Evolutionary conservation across 1,140 invertebrate species (phyloP), one percentile per base, ranked within the genome.

Genomic region (Planococcus citri): DNA sequence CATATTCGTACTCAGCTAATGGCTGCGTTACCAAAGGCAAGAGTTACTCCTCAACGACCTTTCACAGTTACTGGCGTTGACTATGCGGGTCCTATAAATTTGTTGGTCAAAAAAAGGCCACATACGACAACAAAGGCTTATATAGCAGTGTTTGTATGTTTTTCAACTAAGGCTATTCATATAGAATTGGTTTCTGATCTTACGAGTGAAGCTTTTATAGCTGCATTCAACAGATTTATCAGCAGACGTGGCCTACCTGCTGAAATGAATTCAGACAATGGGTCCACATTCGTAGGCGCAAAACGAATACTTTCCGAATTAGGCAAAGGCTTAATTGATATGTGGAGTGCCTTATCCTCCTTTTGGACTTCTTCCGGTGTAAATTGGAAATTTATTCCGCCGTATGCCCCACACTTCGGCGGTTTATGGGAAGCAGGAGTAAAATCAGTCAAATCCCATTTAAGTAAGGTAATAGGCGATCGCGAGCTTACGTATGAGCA

Each of bases 61-160:
- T 70, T 70, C 14, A 21, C 29, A 2, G 24, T 6, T 8, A 41
- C 60, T 68, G 70, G 70, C 0, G 27, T 71, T 17, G 70, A 71
- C 27, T 68, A 51, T 33, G 64, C 60, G 27, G 70, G 64, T n/a
- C 70, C 64, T 51, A 68, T 1, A 0, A 60, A 20, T 20, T 60
- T 20, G 6, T 60, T 20, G 57, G 57, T 20, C 6, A n/a, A n/a
- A n/a, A n/a, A n/a, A n/a, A n/a, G n/a, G n/a, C n/a, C n/a, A n/a
- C n/a, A n/a, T n/a, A n/a, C n/a, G n/a, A n/a, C n/a, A n/a, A n/a
- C n/a, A n/a, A n/a, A n/a, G n/a, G n/a, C n/a, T n/a, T n/a, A n/a
- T n/a, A n/a, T n/a, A n/a, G 41, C 58, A 21, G n/a, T 77, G 1
- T 78, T 78, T 70, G 72, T 77, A 9, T 79, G 77, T 69, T 73